These are phyloP conservation scores for Platerodrilus igneus DNA, from an alignment of 2,888 invertebrate genomes.

Conservation along the genomic window DNA sequence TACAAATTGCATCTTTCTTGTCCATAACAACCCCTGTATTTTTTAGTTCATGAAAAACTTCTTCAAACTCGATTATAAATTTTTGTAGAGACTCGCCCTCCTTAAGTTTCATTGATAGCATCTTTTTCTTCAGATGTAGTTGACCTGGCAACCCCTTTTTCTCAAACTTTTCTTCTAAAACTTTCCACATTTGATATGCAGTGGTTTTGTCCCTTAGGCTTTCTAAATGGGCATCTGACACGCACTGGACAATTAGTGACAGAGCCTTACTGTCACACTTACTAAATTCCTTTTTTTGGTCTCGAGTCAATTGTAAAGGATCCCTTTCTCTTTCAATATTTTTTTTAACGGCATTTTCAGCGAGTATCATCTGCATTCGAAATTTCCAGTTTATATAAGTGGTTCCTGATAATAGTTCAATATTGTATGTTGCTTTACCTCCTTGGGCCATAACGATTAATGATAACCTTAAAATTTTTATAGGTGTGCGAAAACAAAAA, in stretches of 20 bases:
- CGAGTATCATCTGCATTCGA: too few species aligned
- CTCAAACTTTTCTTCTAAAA: conserved; percentile 16
- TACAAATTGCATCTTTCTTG: conserved; percentile 18
- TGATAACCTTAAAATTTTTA: too few species aligned
- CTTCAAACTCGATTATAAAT: conserved; percentile 18
- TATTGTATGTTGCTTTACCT: too few species aligned
- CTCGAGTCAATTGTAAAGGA: too few species aligned
- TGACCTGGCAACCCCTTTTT: conserved; percentile 16
- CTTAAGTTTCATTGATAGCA: conserved; percentile 15
- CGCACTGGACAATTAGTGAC: conserved; percentile 1
- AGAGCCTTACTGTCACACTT: too few species aligned
- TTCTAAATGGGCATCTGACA: conserved; percentile 14
- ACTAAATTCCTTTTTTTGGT: too few species aligned
- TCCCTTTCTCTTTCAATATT: too few species aligned
- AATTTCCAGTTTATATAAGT: too few species aligned
- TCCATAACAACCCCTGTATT: conserved; percentile 12
- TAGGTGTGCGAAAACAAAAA: too few species aligned
- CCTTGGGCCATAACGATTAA: too few species aligned
- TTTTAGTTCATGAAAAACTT: conserved; percentile 17
- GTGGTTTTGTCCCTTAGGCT: conserved; percentile 17
- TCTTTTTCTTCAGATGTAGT: conserved; percentile 14
- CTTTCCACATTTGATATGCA: conserved; percentile 19
- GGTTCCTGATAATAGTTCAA: too few species aligned
- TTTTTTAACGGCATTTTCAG: too few species aligned
- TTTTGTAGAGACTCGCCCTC: conserved; percentile 14